phyloP scores from a whole-genome alignment of 2,113 vertebrate genomes.

The Cottus gobio region DNA sequence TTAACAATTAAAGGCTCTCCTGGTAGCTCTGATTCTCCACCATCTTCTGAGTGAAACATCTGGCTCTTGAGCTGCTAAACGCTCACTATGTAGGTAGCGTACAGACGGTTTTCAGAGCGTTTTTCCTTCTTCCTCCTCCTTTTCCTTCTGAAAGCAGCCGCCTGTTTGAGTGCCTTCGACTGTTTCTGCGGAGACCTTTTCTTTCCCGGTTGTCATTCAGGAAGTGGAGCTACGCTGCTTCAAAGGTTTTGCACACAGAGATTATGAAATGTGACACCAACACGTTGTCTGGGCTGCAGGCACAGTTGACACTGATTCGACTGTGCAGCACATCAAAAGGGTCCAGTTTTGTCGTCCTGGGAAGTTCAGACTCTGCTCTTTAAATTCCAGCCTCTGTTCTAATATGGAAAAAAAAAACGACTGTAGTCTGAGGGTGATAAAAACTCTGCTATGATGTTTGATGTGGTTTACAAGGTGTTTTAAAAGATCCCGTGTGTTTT shows the following conservation, averaged over 20 bases:
- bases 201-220: constrained; percentile 24
- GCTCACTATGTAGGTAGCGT: neutral
- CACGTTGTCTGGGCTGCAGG: constrained; percentile 36
- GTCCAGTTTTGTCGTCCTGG: constrained; percentile 25
- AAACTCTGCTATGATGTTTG: neutral
- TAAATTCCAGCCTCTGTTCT: constrained; percentile 38
- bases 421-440: neutral
- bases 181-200: constrained; percentile 3
- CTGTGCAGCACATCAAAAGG: constrained; percentile 51
- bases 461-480: constrained; percentile 21
- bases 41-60: neutral
- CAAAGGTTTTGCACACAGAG: constrained; percentile 47
- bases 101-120: neutral
- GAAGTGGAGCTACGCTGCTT: constrained; percentile 28
- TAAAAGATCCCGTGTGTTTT: neutral
- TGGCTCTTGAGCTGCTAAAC: neutral
- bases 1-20: neutral
- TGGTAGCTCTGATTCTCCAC: neutral
- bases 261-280: constrained; percentile 66
- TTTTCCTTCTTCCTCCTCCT: too few relatives aligned
- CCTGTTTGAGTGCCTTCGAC: neutral
- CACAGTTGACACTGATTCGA: constrained; percentile 47
- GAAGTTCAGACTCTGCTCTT: constrained; percentile 39
- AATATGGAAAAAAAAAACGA: neutral
- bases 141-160: too few relatives aligned